Evolutionary conservation across 2,113 vertebrate genomes (phyloP), one percentile per base, ranked within the genome.

Genomic region (Periophthalmodon schlosseri): DNA sequence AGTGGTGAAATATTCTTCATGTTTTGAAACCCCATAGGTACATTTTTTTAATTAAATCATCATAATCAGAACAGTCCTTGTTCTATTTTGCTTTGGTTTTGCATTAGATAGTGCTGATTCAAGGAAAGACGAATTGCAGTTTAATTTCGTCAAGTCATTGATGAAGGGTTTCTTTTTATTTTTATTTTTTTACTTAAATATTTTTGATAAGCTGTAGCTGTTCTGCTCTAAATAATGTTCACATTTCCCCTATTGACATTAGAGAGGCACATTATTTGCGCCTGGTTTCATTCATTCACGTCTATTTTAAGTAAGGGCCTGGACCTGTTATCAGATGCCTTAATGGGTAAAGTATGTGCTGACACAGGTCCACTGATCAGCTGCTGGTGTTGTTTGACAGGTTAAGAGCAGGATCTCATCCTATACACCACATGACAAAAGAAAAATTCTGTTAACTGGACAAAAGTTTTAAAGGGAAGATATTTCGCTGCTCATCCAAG

Each of bases 271-370:
- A 63, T 16, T 63, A 63, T 63, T 34, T 63, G 12, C 11, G 7
- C 24, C 15, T 75, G 4, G 11, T 18, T 65, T 2, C 18, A 64
- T 64, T 18, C 50, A 54, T n/a, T 68, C 77, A 18, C 56, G 36
- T 1, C 70, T 75, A 70, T 78, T 80, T 80, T 67, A 71, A 74
- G 54, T 46, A 34, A 18, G 60, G 60, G 21, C 39, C 33, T 58
- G 28, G 15, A 34, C 24, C 16, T 68, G 47, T 36, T 28, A 72
- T 65, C 44, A n/a, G 33, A 61, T 33, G 54, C 23, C 60, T 44
- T 72, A 7, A 58, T 65, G 2, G 14, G 4, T 68, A 69, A 36
- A 68, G 33, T 44, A 49, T 23, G 63, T 65, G 64, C 47, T 68
- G 49, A 58, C 34, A 46, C 4, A 13, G 13, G 18, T 52, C 2